Base-by-base conservation (phyloP, 2,113 vertebrate genomes). In the Merops nubicus region DNA sequence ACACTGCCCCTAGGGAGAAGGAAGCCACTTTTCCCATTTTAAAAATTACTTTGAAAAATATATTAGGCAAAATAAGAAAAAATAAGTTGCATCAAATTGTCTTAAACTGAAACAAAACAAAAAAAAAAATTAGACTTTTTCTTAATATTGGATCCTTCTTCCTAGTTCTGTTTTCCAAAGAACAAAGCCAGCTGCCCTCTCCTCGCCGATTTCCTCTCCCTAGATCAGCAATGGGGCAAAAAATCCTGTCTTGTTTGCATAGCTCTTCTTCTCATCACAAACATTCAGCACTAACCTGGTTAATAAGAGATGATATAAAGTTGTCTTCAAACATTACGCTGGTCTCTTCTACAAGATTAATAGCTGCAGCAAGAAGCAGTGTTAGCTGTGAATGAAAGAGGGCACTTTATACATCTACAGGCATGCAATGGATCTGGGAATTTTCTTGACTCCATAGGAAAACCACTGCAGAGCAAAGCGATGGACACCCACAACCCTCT, bases 401-500 rank as follows among this genome's bases (percentile, higher is more conserved):
- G 81, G 59, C 47, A 11, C 15, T 26, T 89, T 62, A 48, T 50
- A 48, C 54, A 47, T 53, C 31, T 43, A 3, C 48, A 45, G 42
- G 19, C 48, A 40, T 1, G 0, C 2, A 11, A 20, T 0, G 0
- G 28, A 26, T 20, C 10, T 13, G 6, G 42, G n/a, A 67, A 80
- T 20, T 50, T 34, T 7, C 40, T 60, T 50, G 65, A 23, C 22
- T 68, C 25, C 1, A 0, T 1, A 36, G n/a, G 17, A 72, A 42
- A 81, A 26, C 1, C 0, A 0, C 15, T 2, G 2, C 0, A 0
- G 76, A 78, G 69, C 15, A 12, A 68, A 8, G n/a, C 0, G 0
- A 54, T 0, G 11, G 21, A 15, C 59, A 22, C 42, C 51, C 20
- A 2, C 4, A 4, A 4, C 13, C 1, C 23, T 15, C n/a, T 13